Evolutionary conservation across 1,140 invertebrate genomes (phyloP), one percentile per base, ranked within the genome.

Genomic region (Nebria ingens): DNA sequence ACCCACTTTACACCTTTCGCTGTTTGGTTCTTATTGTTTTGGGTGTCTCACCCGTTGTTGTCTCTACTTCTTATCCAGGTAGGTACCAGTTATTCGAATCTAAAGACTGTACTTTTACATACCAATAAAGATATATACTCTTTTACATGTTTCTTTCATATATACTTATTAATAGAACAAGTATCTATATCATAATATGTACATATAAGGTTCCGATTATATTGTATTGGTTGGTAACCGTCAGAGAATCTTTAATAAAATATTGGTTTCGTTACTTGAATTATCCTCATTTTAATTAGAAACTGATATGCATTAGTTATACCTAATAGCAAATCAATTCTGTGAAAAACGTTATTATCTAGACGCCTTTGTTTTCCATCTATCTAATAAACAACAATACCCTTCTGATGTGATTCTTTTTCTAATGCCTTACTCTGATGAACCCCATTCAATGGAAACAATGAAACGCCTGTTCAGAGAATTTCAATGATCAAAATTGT

Each of bases 161-260:
- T 70, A 68, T 68, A 67, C 67, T 70, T 70, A 70, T 70, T 70
- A 68, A 70, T 68, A 66, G 66, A 61, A 68, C 67, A 69, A 19
- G 40, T 6, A 45, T 45, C 40, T 12, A 12, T 17, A 45, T 11
- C 40, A 45, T 45, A 34, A n/a, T n/a, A n/a, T n/a, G n/a, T n/a
- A n/a, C n/a, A n/a, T n/a, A n/a, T n/a, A n/a, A n/a, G n/a, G n/a
- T n/a, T n/a, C n/a, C n/a, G n/a, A n/a, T n/a, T n/a, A n/a, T n/a
- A n/a, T n/a, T n/a, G n/a, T n/a, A n/a, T n/a, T n/a, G n/a, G n/a
- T n/a, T n/a, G n/a, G n/a, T n/a, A n/a, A n/a, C n/a, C n/a, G n/a
- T n/a, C n/a, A n/a, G n/a, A n/a, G n/a, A n/a, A n/a, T n/a, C n/a
- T n/a, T n/a, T n/a, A n/a, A n/a, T n/a, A n/a, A n/a, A n/a, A n/a